Base-by-base conservation (phyloP, 2,797 vertebrate species). In the Chiropotes sagulatus region DNA sequence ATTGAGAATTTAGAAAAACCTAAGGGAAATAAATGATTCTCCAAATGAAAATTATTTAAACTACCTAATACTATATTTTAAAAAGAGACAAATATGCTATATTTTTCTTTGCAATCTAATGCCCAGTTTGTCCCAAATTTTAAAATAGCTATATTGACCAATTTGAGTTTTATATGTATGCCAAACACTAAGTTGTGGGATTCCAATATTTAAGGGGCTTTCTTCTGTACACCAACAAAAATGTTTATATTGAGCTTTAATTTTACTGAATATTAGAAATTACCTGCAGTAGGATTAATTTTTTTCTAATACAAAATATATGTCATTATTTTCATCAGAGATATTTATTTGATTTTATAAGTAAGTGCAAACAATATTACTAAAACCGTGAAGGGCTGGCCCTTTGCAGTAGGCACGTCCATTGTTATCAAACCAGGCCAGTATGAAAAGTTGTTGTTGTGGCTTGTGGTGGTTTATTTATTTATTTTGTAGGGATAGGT, bases 1-100 rank as follows among this genome's bases (percentile, higher is more conserved):
- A 70, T 20, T 75, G 28, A 26, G 76, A 91, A 93, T 87, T 95
- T 58, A 92, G 75, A 93, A 89, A 85, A 93, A 44, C 93, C 33
- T 85, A 52, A 0, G 72, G 72, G 89, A 94, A 96, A 97, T 94
- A 84, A 94, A 78, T 67, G 36, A 84, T 87, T 64, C 76, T 93
- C 44, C n/a, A 92, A 95, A 85, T 89, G 17, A 70, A 95, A 93
- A 75, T 73, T 46, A 91, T 81, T 84, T 36, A 73, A 96, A 73
- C 93, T 75, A 86, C 46, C n/a, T 20, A 26, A 1, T 61, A 50
- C n/a, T 67, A 24, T 67, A 93, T 95, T 95, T 88, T 93, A 52
- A 89, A 95, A 80, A 90, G 58, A 91, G 61, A 90, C 0, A 82
- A 39, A 26, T 93, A 19, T 0, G 15, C 4, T 22, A 7, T 87